Evolutionary conservation across 2,113 vertebrate species (phyloP), one percentile per base, ranked within the genome.

Genomic region (Toxostoma redivivum): DNA sequence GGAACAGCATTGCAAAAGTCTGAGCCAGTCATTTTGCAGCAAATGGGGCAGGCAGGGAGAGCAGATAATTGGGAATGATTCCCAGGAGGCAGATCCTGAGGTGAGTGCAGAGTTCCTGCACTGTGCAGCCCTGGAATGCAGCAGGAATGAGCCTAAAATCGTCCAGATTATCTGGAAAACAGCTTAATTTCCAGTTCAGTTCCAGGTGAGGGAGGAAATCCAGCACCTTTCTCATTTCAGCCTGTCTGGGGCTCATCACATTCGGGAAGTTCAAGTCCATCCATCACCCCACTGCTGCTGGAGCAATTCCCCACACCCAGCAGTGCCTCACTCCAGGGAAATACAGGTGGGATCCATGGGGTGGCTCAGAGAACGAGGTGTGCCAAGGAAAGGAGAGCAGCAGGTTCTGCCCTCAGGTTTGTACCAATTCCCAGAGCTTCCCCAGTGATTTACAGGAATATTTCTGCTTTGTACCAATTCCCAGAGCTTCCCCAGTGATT

Each of bases 181-280:
- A 60, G 35, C 42, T 76, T 64, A 66, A 45, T 95, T 95, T 80
- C 76, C 84, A 94, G 70, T 88, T 51, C 81, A 83, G 2, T 80
- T 93, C 61, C 93, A 96, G 94, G 81, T 93, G 64, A 88, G 58
- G 92, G 45, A n/a, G 76, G 50, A 30, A 82, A 94, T 67, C 54
- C 87, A 56, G 66, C 81, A 77, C 85, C 92, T 89, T 65, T 50
- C 87, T 91, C 89, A n/a, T 81, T 89, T 61, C 84, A 80, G 84
- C 81, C 40, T 30, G 19, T 25, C 73, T 54, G 15, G 40, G 60
- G 60, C 86, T 95, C 84, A 51, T 91, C 77, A 64, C 23, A 14
- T 57, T 56, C 3, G 30, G 24, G 57, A 30, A 80, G 71, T 25
- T 62, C 11, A 66, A 56, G 71, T 53, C 51, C 90, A 44, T 91